Conservation (phyloP, 2,797 vertebrate genomes). For the Hyperoplus immaculatus region DNA sequence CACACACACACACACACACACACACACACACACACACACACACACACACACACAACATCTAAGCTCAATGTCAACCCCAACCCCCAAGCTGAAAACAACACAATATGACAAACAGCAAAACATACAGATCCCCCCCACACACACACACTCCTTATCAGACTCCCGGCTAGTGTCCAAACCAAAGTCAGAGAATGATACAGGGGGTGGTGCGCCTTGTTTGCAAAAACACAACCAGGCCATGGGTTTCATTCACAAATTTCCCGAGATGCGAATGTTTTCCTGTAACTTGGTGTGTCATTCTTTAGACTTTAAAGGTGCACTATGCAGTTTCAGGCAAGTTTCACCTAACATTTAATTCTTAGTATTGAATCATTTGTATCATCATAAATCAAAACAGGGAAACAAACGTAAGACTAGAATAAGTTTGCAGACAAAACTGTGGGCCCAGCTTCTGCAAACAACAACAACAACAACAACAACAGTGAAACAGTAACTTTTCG, state of each 20-base stretch:
- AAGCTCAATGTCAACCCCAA: constrained; percentile 7
- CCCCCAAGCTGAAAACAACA: constrained; percentile 56
- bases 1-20: constrained; percentile 27
- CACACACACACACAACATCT: constrained; percentile 31
- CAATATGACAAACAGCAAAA: constrained; percentile 61
- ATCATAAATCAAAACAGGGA: no score
- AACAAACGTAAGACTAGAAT: no score
- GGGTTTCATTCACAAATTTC: neutral
- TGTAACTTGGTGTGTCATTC: neutral
- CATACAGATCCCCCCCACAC: constrained; percentile 6
- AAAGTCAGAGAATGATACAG: constrained; percentile 2
- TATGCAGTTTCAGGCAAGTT: no score
- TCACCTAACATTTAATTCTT: no score
- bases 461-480: no score
- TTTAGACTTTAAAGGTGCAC: neutral
- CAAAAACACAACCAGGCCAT: neutral
- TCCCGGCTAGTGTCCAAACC: constrained; percentile 1
- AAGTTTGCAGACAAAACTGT: no score
- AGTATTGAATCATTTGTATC: no score
- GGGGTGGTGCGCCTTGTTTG: neutral
- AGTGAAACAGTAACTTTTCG: no score
- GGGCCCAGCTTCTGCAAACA: no score
- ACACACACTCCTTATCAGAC: constrained; percentile 13
- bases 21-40: constrained; percentile 14
- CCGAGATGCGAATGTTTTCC: neutral